These are phyloP conservation scores for Sylvicola cinctus DNA, from an alignment of 2,888 invertebrate species.

Conservation along the genomic window DNA sequence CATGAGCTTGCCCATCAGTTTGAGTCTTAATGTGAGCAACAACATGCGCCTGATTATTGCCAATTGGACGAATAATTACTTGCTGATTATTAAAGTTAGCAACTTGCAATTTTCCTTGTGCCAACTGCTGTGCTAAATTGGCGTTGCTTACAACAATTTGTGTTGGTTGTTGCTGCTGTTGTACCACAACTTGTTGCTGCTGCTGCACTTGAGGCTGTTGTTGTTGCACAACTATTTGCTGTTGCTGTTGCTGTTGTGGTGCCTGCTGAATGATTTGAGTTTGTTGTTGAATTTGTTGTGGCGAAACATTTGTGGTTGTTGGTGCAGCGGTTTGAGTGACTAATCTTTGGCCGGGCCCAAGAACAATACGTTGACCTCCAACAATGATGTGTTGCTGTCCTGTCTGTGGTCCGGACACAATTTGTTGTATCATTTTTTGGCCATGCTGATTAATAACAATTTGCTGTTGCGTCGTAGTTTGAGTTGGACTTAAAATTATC, in stretches of 20 bases:
- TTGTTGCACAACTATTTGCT: slow-evolving; percentile 15
- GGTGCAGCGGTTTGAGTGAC: slow-evolving; percentile 22
- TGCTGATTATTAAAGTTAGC: slow-evolving; percentile 73
- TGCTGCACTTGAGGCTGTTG: slow-evolving; percentile 18
- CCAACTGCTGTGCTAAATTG: slow-evolving; percentile 57
- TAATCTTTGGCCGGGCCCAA: slow-evolving; percentile 24
- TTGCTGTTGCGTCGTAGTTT: slow-evolving; percentile 12
- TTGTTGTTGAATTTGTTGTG: slow-evolving; percentile 9
- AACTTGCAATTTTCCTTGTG: slow-evolving; percentile 62
- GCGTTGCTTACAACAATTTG: slow-evolving; percentile 47
- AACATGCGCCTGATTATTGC: slow-evolving; percentile 58
- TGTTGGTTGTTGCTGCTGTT: slow-evolving; percentile 11
- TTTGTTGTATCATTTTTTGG: slow-evolving; percentile 24
- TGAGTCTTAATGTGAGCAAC: slow-evolving; percentile 48
- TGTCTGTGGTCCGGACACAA: slow-evolving; percentile 20
- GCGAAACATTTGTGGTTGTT: slow-evolving; percentile 13
- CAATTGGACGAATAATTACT: slow-evolving; percentile 57
- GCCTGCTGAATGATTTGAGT: slow-evolving; percentile 10
- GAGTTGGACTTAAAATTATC: not conserved
- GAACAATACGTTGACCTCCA: slow-evolving; percentile 23
- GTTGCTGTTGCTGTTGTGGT: slow-evolving; percentile 21
- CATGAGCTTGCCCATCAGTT: slow-evolving; percentile 26
- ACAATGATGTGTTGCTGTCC: slow-evolving; percentile 23
- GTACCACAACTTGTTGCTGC: slow-evolving; percentile 14
- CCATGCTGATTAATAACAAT: slow-evolving; percentile 12